Conservation (phyloP, 2,113 vertebrate genomes). For the Perccottus glenii region DNA sequence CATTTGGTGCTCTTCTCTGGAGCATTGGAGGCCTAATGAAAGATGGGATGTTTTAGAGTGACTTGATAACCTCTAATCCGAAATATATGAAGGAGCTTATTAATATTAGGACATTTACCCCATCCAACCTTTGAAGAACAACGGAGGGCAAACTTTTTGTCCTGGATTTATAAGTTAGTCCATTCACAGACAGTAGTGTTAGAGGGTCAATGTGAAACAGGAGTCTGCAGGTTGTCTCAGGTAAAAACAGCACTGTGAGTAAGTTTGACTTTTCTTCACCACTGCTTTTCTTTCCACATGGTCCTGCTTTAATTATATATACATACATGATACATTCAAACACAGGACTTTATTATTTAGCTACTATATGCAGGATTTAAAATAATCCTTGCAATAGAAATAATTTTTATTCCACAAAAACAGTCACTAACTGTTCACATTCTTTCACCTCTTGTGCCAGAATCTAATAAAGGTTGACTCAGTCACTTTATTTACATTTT, state of each 20-base stretch:
- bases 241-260: neutral
- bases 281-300: no score
- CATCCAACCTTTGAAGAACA: constrained; percentile 13
- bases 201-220: neutral
- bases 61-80: constrained; percentile 50
- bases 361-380: no score
- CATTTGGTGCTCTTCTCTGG: constrained; percentile 45
- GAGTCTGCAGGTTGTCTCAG: neutral
- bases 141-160: constrained; percentile 1
- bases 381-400: no score
- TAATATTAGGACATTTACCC: constrained; percentile 27
- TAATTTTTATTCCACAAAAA: no score
- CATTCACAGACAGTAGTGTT: neutral
- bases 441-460: no score
- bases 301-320: no score
- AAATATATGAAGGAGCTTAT: constrained; percentile 41
- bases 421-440: no score
- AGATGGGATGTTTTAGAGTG: constrained; percentile 29
- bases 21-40: constrained; percentile 39
- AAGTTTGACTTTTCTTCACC: no score
- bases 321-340: no score
- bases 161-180: constrained; percentile 3
- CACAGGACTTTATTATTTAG: no score
- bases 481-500: no score
- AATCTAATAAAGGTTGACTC: no score